A percentile compares a stretch with the other conserved stretches of the same genome.
Conservation (phyloP, 2,888 invertebrate genomes). For the Nudaria mundana region DNA sequence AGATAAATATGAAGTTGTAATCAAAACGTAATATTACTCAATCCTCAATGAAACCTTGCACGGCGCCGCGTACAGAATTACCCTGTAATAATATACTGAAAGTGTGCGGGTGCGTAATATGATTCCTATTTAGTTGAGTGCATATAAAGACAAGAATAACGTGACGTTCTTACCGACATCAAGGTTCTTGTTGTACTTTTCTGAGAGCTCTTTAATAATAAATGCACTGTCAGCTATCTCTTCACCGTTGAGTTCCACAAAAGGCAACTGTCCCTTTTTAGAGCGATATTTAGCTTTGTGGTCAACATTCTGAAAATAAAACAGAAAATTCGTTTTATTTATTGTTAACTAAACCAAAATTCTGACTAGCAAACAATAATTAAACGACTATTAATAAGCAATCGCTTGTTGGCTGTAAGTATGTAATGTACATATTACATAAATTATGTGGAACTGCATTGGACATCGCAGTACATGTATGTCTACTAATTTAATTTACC, state of each 20-base stretch:
- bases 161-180: constrained; percentile 81
- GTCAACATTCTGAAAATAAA: constrained; percentile 91
- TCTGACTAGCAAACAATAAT: too few species aligned
- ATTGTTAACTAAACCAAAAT: too few species aligned
- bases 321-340: background rate
- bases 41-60: too few species aligned
- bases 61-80: background rate
- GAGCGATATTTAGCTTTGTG: constrained; percentile 97
- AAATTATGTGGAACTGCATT: too few species aligned
- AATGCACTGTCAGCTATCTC: constrained; percentile 96
- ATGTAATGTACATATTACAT: too few species aligned
- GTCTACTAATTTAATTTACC: too few species aligned
- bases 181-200: constrained; percentile 90
- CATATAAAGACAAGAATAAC: background rate
- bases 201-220: constrained; percentile 92
- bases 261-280: constrained; percentile 96
- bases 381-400: too few species aligned
- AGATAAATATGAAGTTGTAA: too few species aligned
- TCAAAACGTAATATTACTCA: too few species aligned
- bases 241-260: constrained; percentile 96
- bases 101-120: too few species aligned
- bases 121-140: background rate
- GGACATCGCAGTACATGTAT: too few species aligned
- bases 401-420: too few species aligned
- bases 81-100: background rate